These are phyloP conservation scores for Phocides pigmalion DNA, from an alignment of 1,140 invertebrate species.

Conservation along the genomic window DNA sequence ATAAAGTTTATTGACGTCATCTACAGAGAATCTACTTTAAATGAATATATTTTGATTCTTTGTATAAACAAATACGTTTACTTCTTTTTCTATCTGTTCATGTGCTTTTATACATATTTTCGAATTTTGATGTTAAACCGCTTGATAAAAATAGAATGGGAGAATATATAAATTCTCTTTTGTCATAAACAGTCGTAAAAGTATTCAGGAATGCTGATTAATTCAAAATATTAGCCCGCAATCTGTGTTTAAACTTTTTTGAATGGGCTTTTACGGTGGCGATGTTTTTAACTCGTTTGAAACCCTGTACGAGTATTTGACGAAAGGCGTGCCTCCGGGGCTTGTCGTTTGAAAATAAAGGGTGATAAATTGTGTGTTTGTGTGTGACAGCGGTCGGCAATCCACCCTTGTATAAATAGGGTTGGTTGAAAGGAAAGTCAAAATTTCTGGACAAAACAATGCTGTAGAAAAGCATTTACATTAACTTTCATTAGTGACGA, in stretches of 20 bases:
- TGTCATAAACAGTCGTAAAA: too few relatives aligned
- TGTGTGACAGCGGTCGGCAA: slow-evolving; percentile 41
- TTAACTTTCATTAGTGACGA: background rate
- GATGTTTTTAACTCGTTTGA: slow-evolving; percentile 28
- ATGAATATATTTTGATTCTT: too few relatives aligned
- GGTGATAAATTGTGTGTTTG: slow-evolving; percentile 44
- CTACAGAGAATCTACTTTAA: too few relatives aligned
- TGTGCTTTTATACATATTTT: too few relatives aligned
- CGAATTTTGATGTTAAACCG: too few relatives aligned
- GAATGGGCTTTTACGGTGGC: slow-evolving; percentile 16
- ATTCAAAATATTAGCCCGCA: background rate
- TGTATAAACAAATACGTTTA: too few relatives aligned
- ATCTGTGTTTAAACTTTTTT: slow-evolving; percentile 25
- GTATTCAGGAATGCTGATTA: too few relatives aligned
- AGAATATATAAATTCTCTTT: too few relatives aligned
- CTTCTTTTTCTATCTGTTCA: too few relatives aligned
- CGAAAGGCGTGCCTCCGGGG: slow-evolving; percentile 34
- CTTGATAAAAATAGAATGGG: too few relatives aligned
- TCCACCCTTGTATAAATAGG: slow-evolving; percentile 29
- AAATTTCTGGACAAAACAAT: slow-evolving; percentile 19
- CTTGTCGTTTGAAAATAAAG: slow-evolving; percentile 41
- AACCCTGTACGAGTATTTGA: slow-evolving; percentile 32
- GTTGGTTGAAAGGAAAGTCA: slow-evolving; percentile 17
- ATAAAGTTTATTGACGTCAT: too few relatives aligned
- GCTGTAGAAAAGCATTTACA: background rate